These are phyloP conservation scores for Hoplodrina blanda DNA, from an alignment of 2,888 invertebrate genomes.

Conservation along the genomic window DNA sequence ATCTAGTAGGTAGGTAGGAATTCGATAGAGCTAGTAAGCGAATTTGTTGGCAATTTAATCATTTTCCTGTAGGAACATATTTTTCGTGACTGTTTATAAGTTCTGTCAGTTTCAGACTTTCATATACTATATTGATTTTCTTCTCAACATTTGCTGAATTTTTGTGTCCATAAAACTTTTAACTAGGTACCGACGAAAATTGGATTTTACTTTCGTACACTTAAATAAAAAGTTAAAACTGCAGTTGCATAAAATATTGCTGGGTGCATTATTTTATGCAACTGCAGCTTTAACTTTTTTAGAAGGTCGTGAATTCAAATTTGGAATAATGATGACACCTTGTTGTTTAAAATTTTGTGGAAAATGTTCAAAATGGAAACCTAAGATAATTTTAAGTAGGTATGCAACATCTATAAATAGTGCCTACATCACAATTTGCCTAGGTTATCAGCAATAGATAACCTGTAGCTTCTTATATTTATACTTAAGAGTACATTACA, in stretches of 20 bases:
- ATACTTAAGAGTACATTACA: slow-evolving; percentile 8
- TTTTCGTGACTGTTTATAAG: slow-evolving; percentile 4
- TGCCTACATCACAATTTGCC: slow-evolving; percentile 26
- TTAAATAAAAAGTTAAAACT: no score
- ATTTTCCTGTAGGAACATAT: slow-evolving; percentile 7
- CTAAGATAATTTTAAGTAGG: not conserved
- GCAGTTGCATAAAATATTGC: no score
- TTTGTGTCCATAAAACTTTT: not conserved
- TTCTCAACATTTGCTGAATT: not conserved
- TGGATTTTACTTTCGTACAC: not conserved
- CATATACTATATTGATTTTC: not conserved
- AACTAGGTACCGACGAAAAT: no score
- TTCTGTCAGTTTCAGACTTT: slow-evolving; percentile 15
- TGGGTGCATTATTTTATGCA: not conserved
- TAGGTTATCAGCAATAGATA: slow-evolving; percentile 50
- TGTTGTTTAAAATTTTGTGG: not conserved
- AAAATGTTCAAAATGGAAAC: not conserved
- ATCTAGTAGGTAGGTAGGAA: not conserved
- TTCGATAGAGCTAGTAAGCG: slow-evolving; percentile 7
- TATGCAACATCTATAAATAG: slow-evolving; percentile 32
- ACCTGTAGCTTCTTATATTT: slow-evolving; percentile 23
- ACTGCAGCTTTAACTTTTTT: not conserved
- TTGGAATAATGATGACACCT: not conserved
- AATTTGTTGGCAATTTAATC: slow-evolving; percentile 16
- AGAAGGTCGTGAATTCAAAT: no score